A percentile compares a stretch with the other conserved stretches of the same genome.
These are phyloP conservation scores for Lacerta viridis DNA, from an alignment of 2,797 vertebrate genomes.

Conservation along the genomic window DNA sequence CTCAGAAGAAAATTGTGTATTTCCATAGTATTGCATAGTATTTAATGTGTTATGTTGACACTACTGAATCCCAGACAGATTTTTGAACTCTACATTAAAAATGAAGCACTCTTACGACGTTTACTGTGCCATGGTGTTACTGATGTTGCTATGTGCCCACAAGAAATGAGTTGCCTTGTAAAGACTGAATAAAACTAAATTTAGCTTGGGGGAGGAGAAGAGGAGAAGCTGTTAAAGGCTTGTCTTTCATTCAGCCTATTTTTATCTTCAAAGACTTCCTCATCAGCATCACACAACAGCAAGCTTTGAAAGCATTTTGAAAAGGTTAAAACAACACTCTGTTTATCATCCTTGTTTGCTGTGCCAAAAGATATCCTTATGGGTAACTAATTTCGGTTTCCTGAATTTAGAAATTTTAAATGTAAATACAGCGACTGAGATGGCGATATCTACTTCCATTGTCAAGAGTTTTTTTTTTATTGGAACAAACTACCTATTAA, in stretches of 20 bases:
- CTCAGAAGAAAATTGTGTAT: slow-evolving; percentile 20
- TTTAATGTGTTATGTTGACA: slow-evolving; percentile 22
- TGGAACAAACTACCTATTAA: slow-evolving; percentile 46
- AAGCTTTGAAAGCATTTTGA: slow-evolving; percentile 46
- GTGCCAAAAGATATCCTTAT: slow-evolving; percentile 59
- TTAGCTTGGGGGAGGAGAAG: not conserved
- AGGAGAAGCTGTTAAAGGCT: not conserved
- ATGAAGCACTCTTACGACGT: slow-evolving; percentile 28
- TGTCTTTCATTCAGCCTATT: slow-evolving; percentile 39
- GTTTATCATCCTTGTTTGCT: slow-evolving; percentile 43
- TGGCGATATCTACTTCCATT: slow-evolving; percentile 66
- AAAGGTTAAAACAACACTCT: slow-evolving; percentile 59
- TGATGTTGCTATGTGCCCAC: slow-evolving; percentile 30
- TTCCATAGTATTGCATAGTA: not conserved
- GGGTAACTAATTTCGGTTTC: slow-evolving; percentile 61
- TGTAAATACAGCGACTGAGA: slow-evolving; percentile 34
- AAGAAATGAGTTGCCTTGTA: not conserved
- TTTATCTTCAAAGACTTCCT: slow-evolving; percentile 49
- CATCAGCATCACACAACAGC: slow-evolving; percentile 26
- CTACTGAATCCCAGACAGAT: not conserved
- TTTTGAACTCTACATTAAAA: slow-evolving; percentile 39
- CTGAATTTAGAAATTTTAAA: slow-evolving; percentile 65
- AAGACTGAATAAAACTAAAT: slow-evolving; percentile 36
- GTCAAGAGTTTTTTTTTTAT: slow-evolving; percentile 55
- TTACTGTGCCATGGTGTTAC: not conserved